phyloP scores from a whole-genome alignment of 2,888 invertebrate species.

The Drosophila helvetica region DNA sequence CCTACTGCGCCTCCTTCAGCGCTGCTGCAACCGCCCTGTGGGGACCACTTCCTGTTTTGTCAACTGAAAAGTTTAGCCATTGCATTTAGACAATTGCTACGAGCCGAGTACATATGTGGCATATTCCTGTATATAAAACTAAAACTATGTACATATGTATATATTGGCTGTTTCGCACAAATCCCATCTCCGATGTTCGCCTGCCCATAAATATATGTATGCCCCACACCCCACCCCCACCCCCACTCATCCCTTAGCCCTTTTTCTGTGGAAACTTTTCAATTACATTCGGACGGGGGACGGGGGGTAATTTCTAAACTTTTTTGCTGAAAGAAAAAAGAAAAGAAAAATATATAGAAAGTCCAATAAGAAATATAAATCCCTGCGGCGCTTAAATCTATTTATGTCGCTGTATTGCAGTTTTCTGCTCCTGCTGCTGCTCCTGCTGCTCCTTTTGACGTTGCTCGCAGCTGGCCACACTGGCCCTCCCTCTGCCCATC shows the following conservation, averaged over 20 bases:
- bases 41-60: constrained; percentile 41
- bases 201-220: constrained; percentile 33
- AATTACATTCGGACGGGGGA: constrained; percentile 57
- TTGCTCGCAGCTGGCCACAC: background rate
- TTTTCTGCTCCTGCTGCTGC: constrained; percentile 22
- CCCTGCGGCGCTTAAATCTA: constrained; percentile 66
- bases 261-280: constrained; percentile 55
- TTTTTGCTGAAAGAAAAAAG: constrained; percentile 35
- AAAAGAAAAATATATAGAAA: constrained; percentile 24
- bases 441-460: constrained; percentile 12
- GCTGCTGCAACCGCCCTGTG: background rate
- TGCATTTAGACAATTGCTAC: constrained; percentile 45
- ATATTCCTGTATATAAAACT: constrained; percentile 25
- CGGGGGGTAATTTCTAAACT: constrained; percentile 55
- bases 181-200: constrained; percentile 23
- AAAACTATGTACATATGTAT: constrained; percentile 27
- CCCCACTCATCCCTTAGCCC: too few species aligned
- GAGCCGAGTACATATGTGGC: background rate
- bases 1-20: background rate
- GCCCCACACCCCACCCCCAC: background rate
- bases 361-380: constrained; percentile 67
- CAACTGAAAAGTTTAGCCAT: constrained; percentile 46
- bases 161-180: constrained; percentile 7
- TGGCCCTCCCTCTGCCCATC: background rate
- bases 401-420: constrained; percentile 53